A percentile compares a stretch with the other conserved stretches of the same genome.
Evolutionary conservation across 2,888 invertebrate species (phyloP).

Genomic region (Drosophila neutralis): DNA sequence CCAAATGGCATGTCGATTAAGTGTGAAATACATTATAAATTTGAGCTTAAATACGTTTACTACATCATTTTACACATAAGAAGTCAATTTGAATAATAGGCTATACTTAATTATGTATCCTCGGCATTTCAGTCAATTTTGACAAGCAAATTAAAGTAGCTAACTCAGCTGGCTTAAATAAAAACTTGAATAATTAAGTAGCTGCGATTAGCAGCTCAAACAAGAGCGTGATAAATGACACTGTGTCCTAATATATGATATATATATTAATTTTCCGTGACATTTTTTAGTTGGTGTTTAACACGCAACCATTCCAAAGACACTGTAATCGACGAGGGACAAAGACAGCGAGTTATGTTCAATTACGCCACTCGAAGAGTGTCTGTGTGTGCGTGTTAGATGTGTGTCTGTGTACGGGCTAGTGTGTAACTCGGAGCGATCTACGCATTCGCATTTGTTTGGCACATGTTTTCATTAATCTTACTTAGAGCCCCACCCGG

Average conservation of each 20-base stretch:
- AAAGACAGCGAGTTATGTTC: constrained; percentile 75
- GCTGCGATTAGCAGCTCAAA: background rate
- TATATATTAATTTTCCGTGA: background rate
- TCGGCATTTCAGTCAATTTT: background rate
- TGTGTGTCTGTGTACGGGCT: background rate
- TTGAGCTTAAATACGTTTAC: background rate
- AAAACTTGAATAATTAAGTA: background rate
- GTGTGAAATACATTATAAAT: background rate
- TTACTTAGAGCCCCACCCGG: constrained; percentile 54
- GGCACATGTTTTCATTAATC: constrained; percentile 77
- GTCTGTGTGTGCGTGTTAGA: background rate
- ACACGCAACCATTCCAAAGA: constrained; percentile 42
- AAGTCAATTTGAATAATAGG: background rate
- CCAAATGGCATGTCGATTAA: background rate
- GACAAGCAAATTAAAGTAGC: background rate
- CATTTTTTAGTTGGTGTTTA: background rate
- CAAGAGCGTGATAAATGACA: background rate
- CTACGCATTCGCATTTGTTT: constrained; percentile 76
- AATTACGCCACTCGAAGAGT: constrained; percentile 66
- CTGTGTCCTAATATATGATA: background rate
- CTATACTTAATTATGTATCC: background rate
- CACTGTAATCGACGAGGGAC: constrained; percentile 70
- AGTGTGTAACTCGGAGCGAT: constrained; percentile 54
- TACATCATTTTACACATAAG: background rate
- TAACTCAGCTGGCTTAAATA: background rate